Base-by-base conservation (phyloP, 1,140 invertebrate genomes). In the Drosophila simulans region DNA sequence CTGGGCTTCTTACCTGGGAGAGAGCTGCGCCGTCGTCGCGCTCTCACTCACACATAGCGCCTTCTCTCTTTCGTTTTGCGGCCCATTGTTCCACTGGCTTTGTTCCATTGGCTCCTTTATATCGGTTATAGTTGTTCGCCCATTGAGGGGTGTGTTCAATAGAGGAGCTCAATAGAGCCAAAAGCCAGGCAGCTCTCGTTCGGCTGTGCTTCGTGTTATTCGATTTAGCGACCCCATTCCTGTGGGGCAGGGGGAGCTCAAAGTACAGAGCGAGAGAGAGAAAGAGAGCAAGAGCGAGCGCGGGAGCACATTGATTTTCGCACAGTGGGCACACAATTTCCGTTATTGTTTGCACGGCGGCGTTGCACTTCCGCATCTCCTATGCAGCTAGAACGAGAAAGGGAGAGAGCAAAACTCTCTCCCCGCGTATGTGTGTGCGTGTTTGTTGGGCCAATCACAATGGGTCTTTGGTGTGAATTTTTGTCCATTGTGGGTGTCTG, bases 61-160 rank as follows among this genome's bases (percentile, higher is more conserved):
- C 43, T 57, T 70, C 78, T 80, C 63, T 58, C 76, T 56, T 78
- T 72, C 71, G 62, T 27, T 51, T 51, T 75, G 60, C 54, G 77
- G 48, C 52, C 76, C 71, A 68, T 84, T 84, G 80, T 84, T 82
- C 57, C 68, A 76, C 72, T 63, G 84, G 72, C 85, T 89, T 89
- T 89, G 84, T 89, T 89, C 85, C 85, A 90, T 90, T 90, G 85
- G 85, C 77, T 90, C 85, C 77, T 90, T 90, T 85, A 85, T 89
- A 75, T 80, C 80, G 77, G 76, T 80, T 90, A 83, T 90, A 80
- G 85, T 89, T 84, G 84, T 89, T 89, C 80, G 68, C 56, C 81
- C 80, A 90, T 90, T 89, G 84, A 88, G 84, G 80, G 85, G 84
- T 89, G 84, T 89, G 85, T 89, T 89, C 80, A 89, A 89, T 89